Evolutionary conservation across 1,140 invertebrate species (phyloP).

Genomic region (Lutraria rhynchaena): DNA sequence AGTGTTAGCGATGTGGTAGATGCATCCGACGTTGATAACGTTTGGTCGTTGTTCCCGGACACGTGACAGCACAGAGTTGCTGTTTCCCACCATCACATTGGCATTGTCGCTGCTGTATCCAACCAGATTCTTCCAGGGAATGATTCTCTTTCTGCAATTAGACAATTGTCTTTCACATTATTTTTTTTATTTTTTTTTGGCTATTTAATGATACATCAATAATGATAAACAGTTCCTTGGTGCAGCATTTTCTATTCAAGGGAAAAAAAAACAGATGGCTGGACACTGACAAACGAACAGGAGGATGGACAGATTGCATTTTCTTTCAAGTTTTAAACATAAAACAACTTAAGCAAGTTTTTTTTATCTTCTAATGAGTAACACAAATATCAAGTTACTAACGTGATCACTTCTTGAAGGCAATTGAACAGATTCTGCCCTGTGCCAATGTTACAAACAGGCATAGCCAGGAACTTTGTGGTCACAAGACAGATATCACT

Average conservation of each 20-base stretch:
- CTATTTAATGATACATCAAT: no score
- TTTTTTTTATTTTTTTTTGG: no score
- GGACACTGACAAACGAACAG: no score
- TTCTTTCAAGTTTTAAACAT: no score
- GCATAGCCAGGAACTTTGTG: slow-evolving; percentile 33
- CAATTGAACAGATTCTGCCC: slow-evolving; percentile 27
- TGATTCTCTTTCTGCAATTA: slow-evolving; percentile 3
- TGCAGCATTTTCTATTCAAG: no score
- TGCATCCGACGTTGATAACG: slow-evolving; percentile 37
- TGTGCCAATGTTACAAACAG: slow-evolving; percentile 46
- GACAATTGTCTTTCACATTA: no score
- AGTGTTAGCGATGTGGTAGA: slow-evolving; percentile 40
- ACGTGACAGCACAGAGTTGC: slow-evolving; percentile 58
- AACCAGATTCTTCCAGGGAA: slow-evolving; percentile 42
- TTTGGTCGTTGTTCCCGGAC: slow-evolving; percentile 44
- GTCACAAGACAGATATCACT: background rate
- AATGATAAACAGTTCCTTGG: no score
- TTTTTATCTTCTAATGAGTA: no score
- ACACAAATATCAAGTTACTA: no score
- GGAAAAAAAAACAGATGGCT: no score
- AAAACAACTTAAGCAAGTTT: no score
- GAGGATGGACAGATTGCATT: no score
- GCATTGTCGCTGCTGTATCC: slow-evolving; percentile 46
- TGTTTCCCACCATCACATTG: slow-evolving; percentile 51
- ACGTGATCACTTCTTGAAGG: slow-evolving; percentile 38